Percentiles rank a stretch among this genome's conserved stretches.
Conservation (phyloP, 2,113 vertebrate species). For the Scomber scombrus region DNA sequence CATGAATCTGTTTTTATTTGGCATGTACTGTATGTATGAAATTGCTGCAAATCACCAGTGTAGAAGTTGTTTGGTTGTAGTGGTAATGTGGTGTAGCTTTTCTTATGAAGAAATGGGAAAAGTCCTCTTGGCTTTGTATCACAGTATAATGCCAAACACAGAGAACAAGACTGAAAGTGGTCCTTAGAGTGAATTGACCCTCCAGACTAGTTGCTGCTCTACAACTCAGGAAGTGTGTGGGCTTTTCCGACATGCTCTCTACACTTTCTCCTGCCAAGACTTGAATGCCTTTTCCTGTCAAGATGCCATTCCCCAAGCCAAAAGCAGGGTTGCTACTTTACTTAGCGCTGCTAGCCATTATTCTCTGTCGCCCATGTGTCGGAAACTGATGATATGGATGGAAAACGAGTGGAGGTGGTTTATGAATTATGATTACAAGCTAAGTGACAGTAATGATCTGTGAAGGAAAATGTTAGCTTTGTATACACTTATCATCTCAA, state of each 20-base stretch:
- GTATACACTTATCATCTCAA: neutral
- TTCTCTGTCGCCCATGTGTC: neutral
- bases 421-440: neutral
- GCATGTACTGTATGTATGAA: neutral
- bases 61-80: neutral
- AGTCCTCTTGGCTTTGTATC: conserved; percentile 32
- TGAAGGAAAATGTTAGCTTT: neutral
- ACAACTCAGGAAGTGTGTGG: conserved; percentile 67
- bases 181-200: conserved; percentile 11
- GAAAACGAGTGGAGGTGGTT: neutral
- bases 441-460: neutral
- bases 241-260: conserved; percentile 38
- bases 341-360: neutral
- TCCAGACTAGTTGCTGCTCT: conserved; percentile 19
- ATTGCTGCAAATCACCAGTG: neutral
- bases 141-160: neutral
- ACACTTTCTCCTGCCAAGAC: conserved; percentile 45
- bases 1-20: neutral
- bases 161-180: conserved; percentile 31
- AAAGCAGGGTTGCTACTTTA: conserved; percentile 17
- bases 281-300: conserved; percentile 48
- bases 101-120: neutral
- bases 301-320: conserved; percentile 28
- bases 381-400: neutral
- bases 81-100: neutral